Evolutionary conservation across 2,888 invertebrate species (phyloP).

Genomic region (Atethmia centrago): DNA sequence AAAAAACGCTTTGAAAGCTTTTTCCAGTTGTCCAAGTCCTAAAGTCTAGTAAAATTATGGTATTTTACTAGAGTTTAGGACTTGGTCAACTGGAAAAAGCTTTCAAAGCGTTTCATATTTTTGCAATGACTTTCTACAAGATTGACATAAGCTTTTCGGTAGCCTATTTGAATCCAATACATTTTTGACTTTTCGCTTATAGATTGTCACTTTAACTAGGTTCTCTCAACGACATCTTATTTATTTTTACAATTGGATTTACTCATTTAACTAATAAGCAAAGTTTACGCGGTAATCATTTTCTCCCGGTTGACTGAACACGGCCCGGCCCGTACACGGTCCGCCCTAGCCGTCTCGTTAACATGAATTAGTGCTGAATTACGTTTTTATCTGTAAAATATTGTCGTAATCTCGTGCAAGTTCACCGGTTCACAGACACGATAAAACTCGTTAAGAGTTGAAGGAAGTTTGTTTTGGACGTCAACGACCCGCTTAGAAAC

Average conservation of each 20-base stretch:
- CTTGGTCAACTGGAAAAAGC: no score
- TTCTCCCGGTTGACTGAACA: conserved; percentile 12
- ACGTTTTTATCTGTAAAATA: conserved; percentile 54
- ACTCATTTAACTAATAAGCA: conserved; percentile 25
- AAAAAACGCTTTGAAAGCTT: no score
- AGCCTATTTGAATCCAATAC: no score
- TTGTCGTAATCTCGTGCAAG: conserved; percentile 37
- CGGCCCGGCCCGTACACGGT: not conserved
- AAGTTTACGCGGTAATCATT: conserved; percentile 47
- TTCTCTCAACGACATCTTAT: no score
- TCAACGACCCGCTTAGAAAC: conserved; percentile 22
- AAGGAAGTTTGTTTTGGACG: conserved; percentile 31
- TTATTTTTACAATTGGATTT: not conserved
- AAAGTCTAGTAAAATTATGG: no score
- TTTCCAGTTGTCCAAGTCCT: no score
- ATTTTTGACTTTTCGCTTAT: no score
- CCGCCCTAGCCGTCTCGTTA: conserved; percentile 47
- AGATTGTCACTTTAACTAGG: no score
- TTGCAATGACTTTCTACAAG: no score
- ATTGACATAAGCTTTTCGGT: no score
- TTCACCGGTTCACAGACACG: conserved; percentile 39
- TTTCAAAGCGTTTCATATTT: no score
- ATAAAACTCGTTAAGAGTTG: conserved; percentile 38
- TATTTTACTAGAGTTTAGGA: no score
- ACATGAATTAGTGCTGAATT: conserved; percentile 51